Evolutionary conservation across 64 coral and sea anemone species (phyloP).

Genomic region (Stichodactyla mertensii): DNA sequence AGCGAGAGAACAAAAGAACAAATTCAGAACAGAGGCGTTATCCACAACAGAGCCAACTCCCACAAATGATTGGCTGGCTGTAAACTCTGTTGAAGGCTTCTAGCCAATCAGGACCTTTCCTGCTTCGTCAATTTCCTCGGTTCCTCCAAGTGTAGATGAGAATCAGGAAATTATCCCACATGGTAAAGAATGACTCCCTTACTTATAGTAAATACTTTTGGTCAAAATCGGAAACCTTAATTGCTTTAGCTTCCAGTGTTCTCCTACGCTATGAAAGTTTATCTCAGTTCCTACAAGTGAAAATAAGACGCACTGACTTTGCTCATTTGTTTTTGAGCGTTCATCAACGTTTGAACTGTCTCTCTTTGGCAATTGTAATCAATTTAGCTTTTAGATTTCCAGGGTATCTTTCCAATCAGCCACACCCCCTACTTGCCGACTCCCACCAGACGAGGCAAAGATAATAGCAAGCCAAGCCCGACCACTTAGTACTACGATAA

Average conservation of each 20-base stretch:
- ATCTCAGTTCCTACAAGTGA: neutral
- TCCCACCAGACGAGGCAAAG: neutral
- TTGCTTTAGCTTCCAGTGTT: neutral
- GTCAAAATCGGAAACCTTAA: neutral
- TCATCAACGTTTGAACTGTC: neutral
- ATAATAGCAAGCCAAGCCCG: neutral
- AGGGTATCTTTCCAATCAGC: neutral
- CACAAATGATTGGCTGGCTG: neutral
- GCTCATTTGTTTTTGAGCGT: neutral
- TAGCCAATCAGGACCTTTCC: neutral
- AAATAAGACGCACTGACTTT: neutral
- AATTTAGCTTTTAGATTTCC: neutral
- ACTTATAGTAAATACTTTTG: neutral
- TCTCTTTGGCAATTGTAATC: neutral
- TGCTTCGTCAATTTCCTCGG: neutral
- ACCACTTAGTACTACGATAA: neutral
- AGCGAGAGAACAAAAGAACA: neutral
- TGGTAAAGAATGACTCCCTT: neutral
- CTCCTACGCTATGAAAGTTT: neutral
- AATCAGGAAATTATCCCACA: neutral
- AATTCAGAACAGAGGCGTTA: neutral
- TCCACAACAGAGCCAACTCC: neutral
- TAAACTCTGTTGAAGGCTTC: neutral
- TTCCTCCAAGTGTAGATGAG: neutral
- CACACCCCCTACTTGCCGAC: neutral